Percentiles rank a stretch among this genome's conserved stretches.
These are phyloP conservation scores for Empidonax traillii DNA, from an alignment of 2,113 vertebrate genomes.

Conservation along the genomic window DNA sequence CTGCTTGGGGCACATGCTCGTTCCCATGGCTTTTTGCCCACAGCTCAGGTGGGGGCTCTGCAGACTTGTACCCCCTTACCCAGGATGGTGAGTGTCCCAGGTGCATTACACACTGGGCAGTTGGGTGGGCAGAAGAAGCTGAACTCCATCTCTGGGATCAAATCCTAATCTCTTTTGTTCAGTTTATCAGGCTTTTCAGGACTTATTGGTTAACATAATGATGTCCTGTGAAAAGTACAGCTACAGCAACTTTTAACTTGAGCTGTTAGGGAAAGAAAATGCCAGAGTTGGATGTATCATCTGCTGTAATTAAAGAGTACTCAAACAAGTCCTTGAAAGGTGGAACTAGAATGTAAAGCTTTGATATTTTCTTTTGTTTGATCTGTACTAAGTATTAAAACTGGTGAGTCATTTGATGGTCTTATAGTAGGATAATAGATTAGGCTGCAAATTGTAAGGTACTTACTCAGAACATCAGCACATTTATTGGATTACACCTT, in stretches of 20 bases:
- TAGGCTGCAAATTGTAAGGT: slow-evolving; percentile 46
- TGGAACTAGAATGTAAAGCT: slow-evolving; percentile 46
- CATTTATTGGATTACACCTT: slow-evolving; percentile 45
- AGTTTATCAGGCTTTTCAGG: slow-evolving; percentile 2
- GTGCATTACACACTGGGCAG: background rate
- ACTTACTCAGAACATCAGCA: slow-evolving; percentile 32
- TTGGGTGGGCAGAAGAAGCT: background rate
- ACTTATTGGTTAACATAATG: slow-evolving; percentile 42
- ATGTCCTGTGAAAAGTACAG: slow-evolving; percentile 49
- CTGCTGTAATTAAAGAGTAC: slow-evolving; percentile 60
- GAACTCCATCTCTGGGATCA: background rate
- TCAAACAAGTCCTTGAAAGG: slow-evolving; percentile 64
- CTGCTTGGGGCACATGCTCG: accelerated
- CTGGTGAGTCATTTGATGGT: slow-evolving; percentile 52
- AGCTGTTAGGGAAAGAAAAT: slow-evolving; percentile 35
- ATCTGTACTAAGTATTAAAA: slow-evolving; percentile 60
- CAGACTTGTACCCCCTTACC: background rate
- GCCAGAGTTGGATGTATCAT: slow-evolving; percentile 14
- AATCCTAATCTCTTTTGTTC: background rate
- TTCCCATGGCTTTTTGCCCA: background rate
- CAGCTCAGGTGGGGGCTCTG: background rate
- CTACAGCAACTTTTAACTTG: slow-evolving; percentile 48
- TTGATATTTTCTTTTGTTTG: slow-evolving; percentile 68
- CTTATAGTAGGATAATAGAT: slow-evolving; percentile 56
- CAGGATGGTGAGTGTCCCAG: background rate